Evolutionary conservation across 1,140 invertebrate species (phyloP).

Genomic region (Orius insidiosus): DNA sequence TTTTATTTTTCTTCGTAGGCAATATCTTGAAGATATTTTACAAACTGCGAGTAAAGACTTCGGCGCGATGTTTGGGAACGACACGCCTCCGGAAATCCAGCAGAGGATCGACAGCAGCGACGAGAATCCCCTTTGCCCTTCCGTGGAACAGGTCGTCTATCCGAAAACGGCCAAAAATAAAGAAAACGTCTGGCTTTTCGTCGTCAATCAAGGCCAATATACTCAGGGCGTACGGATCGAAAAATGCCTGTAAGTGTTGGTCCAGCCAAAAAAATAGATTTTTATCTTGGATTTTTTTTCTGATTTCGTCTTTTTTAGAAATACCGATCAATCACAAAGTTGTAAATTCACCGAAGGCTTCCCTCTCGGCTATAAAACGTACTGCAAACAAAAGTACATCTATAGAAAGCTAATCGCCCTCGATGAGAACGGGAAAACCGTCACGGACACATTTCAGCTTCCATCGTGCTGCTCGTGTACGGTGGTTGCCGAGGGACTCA

Average conservation of each 20-base stretch:
- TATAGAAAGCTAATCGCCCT: slow-evolving; percentile 34
- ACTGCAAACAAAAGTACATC: slow-evolving; percentile 44
- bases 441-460: slow-evolving; percentile 31
- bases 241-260: slow-evolving; percentile 35
- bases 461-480: slow-evolving; percentile 46
- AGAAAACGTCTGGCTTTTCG: slow-evolving; percentile 33
- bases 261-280: no score
- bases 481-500: slow-evolving; percentile 21
- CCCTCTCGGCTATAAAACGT: slow-evolving; percentile 31
- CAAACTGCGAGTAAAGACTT: slow-evolving; percentile 4
- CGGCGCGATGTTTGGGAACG: slow-evolving; percentile 4
- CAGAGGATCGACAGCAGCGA: slow-evolving; percentile 18
- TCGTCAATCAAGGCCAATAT: slow-evolving; percentile 36
- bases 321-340: slow-evolving; percentile 3
- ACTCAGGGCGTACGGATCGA: slow-evolving; percentile 35
- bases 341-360: slow-evolving; percentile 26
- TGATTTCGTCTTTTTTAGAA: slow-evolving; percentile 1
- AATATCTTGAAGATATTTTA: slow-evolving; percentile 9
- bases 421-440: slow-evolving; percentile 27
- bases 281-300: no score
- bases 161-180: slow-evolving; percentile 30
- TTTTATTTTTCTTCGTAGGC: slow-evolving; percentile 5
- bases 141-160: slow-evolving; percentile 25
- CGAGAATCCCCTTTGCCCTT: slow-evolving; percentile 19
- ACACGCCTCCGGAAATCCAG: slow-evolving; percentile 14